Base-by-base conservation (phyloP, 1,140 invertebrate species). In the Drosophila novamexicana region DNA sequence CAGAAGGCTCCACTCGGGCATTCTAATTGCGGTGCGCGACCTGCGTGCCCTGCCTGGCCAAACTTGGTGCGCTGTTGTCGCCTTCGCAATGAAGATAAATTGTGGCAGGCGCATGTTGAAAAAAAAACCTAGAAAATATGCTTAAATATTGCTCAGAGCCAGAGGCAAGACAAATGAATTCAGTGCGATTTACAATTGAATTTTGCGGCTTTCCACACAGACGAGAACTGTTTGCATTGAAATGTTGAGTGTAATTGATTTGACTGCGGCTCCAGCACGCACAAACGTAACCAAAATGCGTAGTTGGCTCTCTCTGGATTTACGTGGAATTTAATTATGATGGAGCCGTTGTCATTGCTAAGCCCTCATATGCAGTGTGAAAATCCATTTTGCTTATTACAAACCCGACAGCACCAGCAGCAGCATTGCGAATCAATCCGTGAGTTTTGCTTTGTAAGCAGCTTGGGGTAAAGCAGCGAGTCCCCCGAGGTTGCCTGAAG, bases 21-120 rank as follows among this genome's bases (percentile, higher is more conserved):
- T 10, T 63, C 39, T 67, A 72, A 72, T 72, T 73, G 70, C 53
- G 63, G 63, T 56, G 62, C 64, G 62, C 54, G 62, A 57, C 49
- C 49, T 29, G 39, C 10, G 58, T 45, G 32, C 12, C 9, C 52
- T 16, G 34, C 22, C 37, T 0, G 49, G 22, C 10, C 32, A 12
- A 36, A 58, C 34, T 50, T 29, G 7, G 29, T 44, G 10, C 29
- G 14, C 22, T 42, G 44, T 44, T n/a, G n/a, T 54, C 39, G 36
- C 37, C 16, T 2, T 7, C 9, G 34, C 59, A 82, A 86, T 86
- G 72, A 86, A 86, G 72, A 86, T 71, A 86, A 88, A 86, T 86
- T 75, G 82, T 56, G 12, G 50, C 62, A 32, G 47, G 34, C 73
- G 53, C 59, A 29, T 29, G 22, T 29, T 29, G 3, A 29, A 29